Evolutionary conservation across 1,140 invertebrate genomes (phyloP), one percentile per base, ranked within the genome.

Genomic region (Coboldia fuscipes): DNA sequence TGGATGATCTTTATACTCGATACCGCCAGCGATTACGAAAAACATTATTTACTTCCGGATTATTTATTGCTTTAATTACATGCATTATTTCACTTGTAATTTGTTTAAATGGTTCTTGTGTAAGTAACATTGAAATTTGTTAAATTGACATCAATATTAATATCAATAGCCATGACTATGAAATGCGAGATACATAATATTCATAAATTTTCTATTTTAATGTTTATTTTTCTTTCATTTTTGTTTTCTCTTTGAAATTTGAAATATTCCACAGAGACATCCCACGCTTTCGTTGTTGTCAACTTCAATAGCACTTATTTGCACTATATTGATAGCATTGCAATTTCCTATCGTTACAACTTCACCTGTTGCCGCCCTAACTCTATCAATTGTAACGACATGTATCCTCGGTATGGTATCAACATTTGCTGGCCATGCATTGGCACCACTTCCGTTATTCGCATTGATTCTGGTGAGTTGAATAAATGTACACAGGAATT

Each of bases 371-470:
- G 50, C 50, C 8, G 52, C 51, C 26, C 38, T 55, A 41, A 46
- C 48, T 9, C 53, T 55, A 41, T 50, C 52, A 31, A 48, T 52
- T 39, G 43, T 51, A 30, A 53, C 50, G 34, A 54, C 52, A 33
- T 51, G 50, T 33, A 47, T 47, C 29, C 39, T 55, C 36, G 52
- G 50, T 24, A 48, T 45, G 13, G 51, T 52, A 40, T 48, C 51
- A 29, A 50, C 47, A 38, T 50, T 52, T 17, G 51, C 47, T 3
- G 51, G 52, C 24, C 44, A 41, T 16, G 42, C 50, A 31, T 40
- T 55, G 40, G 68, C 70, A 2, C 65, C 68, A 1, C 45, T 74
- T 34, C 66, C 70, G 2, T 57, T 75, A 17, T 74, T 72, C 41
- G 66, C 70, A 5, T 51, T 75, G 0, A 60, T 75, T 42, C 42